Conservation (phyloP, 2,888 invertebrate species). For the Plebejus melissa region DNA sequence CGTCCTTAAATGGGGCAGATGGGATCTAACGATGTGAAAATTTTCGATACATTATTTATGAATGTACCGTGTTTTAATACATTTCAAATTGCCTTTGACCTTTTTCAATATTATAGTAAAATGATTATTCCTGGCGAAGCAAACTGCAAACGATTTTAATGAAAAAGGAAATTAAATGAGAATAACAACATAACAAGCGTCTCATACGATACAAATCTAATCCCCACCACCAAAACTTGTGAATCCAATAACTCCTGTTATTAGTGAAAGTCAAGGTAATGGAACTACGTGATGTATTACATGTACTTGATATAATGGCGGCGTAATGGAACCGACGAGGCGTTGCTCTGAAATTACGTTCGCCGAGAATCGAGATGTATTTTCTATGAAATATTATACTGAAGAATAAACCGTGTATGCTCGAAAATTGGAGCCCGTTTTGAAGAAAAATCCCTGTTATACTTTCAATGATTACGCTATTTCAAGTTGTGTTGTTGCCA, state of each 20-base stretch:
- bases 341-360: slow-evolving; percentile 19
- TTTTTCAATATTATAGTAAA: not conserved
- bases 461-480: not conserved
- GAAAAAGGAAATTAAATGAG: not conserved
- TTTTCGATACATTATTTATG: no score
- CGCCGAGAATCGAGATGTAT: not conserved
- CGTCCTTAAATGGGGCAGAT: no score
- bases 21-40: no score
- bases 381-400: slow-evolving; percentile 22
- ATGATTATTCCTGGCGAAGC: not conserved
- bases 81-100: no score
- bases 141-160: not conserved
- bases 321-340: slow-evolving; percentile 19
- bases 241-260: not conserved
- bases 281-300: slow-evolving; percentile 4
- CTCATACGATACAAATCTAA: not conserved
- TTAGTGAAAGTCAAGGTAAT: slow-evolving; percentile 5
- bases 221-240: not conserved
- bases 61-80: no score
- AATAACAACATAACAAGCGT: not conserved
- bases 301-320: not conserved
- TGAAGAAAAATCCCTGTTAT: not conserved
- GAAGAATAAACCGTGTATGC: slow-evolving; percentile 15
- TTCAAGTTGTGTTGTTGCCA: not conserved
- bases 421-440: slow-evolving; percentile 9